Evolutionary conservation across 2,797 vertebrate genomes (phyloP).

Genomic region (Rhinichthys osculus): DNA sequence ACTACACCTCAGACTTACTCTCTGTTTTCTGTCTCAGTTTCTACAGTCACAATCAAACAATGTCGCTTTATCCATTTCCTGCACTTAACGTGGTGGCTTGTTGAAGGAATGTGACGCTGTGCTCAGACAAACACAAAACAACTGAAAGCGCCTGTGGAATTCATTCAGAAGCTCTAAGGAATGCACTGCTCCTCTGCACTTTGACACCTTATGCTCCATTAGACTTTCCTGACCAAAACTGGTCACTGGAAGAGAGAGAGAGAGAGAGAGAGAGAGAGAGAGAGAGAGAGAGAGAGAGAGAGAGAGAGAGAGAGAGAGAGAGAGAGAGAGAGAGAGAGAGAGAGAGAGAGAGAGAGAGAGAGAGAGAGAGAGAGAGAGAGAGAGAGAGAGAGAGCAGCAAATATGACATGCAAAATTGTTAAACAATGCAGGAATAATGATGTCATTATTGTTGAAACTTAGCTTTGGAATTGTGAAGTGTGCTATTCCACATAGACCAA

Average conservation of each 20-base stretch:
- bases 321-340: not conserved
- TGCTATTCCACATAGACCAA: not conserved
- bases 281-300: not conserved
- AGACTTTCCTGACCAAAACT: constrained; percentile 52
- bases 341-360: not conserved
- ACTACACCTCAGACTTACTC: not conserved
- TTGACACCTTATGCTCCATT: constrained; percentile 50
- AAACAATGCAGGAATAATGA: not conserved
- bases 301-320: not conserved
- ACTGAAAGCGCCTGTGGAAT: constrained; percentile 57
- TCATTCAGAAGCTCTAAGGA: constrained; percentile 54
- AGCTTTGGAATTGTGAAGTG: not conserved
- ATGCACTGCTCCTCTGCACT: constrained; percentile 42
- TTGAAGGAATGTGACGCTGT: constrained; percentile 66
- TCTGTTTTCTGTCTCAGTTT: constrained; percentile 51
- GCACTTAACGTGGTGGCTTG: constrained; percentile 49
- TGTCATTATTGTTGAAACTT: not conserved
- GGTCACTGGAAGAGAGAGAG: constrained; percentile 7
- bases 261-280: not conserved
- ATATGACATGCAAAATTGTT: constrained; percentile 2
- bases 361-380: not conserved
- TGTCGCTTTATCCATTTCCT: constrained; percentile 69
- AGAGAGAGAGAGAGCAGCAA: not conserved
- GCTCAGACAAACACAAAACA: constrained; percentile 63
- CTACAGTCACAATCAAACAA: constrained; percentile 55